phyloP scores from a whole-genome alignment of 2,888 invertebrate species.

The Acronicta psi region DNA sequence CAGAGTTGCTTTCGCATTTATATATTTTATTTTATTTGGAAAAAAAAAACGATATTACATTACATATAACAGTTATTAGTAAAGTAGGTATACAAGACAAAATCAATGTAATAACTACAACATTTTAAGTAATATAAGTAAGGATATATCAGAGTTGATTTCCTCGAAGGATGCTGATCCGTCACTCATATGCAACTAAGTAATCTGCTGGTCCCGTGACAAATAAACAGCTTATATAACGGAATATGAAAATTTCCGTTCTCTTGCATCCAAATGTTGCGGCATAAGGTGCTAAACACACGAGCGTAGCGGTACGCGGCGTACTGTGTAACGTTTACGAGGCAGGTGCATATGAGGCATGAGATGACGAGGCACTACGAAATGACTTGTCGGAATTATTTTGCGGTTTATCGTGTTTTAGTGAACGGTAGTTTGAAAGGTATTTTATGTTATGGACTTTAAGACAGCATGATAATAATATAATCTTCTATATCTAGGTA shows the following conservation, averaged over 20 bases:
- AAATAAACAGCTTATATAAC: slow-evolving; percentile 26
- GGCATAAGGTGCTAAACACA: slow-evolving; percentile 26
- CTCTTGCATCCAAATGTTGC: slow-evolving; percentile 36
- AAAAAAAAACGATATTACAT: too few species aligned
- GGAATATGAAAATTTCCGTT: slow-evolving; percentile 20
- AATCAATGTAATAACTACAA: too few species aligned
- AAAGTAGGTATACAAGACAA: too few species aligned
- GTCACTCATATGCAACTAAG: background rate
- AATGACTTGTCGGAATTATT: slow-evolving; percentile 15
- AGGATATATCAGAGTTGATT: too few species aligned
- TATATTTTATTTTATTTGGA: too few species aligned
- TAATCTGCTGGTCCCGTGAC: background rate
- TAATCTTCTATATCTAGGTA: too few species aligned
- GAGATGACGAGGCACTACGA: slow-evolving; percentile 13
- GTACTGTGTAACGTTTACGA: slow-evolving; percentile 17
- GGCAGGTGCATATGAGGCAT: slow-evolving; percentile 17
- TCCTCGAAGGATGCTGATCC: background rate
- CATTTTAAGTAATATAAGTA: too few species aligned
- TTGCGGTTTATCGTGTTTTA: slow-evolving; percentile 8
- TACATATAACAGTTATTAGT: too few species aligned
- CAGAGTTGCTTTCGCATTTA: too few species aligned
- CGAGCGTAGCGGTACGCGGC: slow-evolving; percentile 10
- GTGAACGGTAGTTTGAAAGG: too few species aligned
- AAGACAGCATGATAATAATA: too few species aligned
- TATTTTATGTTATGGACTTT: too few species aligned